These are phyloP conservation scores for Tiliacea citrago DNA, from an alignment of 2,888 invertebrate genomes.

Conservation along the genomic window DNA sequence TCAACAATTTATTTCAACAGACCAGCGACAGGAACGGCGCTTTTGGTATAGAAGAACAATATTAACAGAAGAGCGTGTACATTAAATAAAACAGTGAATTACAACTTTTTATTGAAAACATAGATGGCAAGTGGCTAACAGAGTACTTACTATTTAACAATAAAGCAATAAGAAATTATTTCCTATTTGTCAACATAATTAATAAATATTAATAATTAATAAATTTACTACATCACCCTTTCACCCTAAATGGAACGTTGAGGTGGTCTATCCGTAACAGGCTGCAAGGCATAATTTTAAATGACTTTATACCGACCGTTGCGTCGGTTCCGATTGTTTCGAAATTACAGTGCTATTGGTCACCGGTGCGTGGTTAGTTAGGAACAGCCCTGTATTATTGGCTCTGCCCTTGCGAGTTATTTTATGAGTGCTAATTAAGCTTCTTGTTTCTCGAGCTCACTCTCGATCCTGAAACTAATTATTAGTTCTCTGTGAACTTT, in stretches of 20 bases:
- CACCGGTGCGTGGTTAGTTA: conserved; percentile 28
- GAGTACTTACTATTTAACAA: neutral
- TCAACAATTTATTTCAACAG: no score
- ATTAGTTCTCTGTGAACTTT: conserved; percentile 87
- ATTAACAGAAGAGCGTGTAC: neutral
- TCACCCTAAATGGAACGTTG: neutral
- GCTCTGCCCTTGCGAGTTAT: conserved; percentile 66
- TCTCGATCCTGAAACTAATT: conserved; percentile 85
- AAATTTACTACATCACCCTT: neutral
- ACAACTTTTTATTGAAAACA: neutral
- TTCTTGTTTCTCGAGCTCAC: conserved; percentile 83
- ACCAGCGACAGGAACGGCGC: neutral
- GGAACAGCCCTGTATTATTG: conserved; percentile 37
- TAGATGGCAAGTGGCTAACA: neutral
- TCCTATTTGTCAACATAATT: neutral
- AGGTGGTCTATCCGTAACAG: neutral
- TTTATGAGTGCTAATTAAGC: conserved; percentile 87
- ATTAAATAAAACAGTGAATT: neutral
- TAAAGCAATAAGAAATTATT: neutral
- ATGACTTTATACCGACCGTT: neutral
- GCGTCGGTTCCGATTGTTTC: conserved; percentile 12
- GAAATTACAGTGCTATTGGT: conserved; percentile 40
- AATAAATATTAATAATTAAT: neutral
- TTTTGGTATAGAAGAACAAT: neutral
- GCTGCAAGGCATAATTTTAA: conserved; percentile 5